phyloP scores from a whole-genome alignment of 2,797 vertebrate genomes.

The Carduelis carduelis region DNA sequence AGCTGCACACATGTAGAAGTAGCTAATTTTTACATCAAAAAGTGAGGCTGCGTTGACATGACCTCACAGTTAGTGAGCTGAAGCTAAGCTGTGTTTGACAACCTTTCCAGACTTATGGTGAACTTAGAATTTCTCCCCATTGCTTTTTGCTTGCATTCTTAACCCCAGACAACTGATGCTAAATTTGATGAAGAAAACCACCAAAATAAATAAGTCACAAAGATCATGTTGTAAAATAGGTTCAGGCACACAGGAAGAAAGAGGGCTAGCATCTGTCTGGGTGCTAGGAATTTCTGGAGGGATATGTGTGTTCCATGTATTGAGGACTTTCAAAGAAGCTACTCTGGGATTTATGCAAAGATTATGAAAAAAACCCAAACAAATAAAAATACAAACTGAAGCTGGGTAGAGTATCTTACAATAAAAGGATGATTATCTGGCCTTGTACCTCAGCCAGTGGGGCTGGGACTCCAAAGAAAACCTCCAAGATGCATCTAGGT shows the following conservation, averaged over 20 bases:
- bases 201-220: neutral
- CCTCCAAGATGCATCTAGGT: neutral
- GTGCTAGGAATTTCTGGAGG: neutral
- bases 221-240: neutral
- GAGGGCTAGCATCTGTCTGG: neutral
- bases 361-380: neutral
- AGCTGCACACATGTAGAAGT: neutral
- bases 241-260: neutral
- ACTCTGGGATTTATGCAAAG: neutral
- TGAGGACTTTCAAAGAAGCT: neutral
- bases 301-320: neutral
- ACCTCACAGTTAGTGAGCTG: constrained; percentile 22
- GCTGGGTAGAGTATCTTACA: neutral
- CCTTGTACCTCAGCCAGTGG: neutral
- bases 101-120: neutral
- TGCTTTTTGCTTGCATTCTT: neutral
- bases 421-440: neutral
- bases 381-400: neutral
- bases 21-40: constrained; percentile 1
- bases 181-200: neutral
- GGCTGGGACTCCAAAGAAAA: neutral
- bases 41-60: neutral
- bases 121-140: constrained; percentile 8
- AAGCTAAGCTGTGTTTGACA: constrained; percentile 37
- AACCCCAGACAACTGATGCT: neutral